Evolutionary conservation across 1,140 invertebrate genomes (phyloP).

Genomic region (Drosophila rhopaloa): DNA sequence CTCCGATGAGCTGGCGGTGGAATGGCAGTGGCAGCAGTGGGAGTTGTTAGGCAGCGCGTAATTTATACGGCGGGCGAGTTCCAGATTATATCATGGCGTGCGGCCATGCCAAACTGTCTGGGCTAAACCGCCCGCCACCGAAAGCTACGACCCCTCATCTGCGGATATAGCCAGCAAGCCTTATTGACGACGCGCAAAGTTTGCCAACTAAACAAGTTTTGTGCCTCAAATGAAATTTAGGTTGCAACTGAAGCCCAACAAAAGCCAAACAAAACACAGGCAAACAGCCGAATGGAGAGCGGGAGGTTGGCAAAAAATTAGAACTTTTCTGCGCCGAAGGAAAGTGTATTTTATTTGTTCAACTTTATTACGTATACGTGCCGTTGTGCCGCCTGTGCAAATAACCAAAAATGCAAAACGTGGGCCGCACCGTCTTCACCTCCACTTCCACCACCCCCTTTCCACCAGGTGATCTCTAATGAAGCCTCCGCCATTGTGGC

Average conservation of each 20-base stretch:
- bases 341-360: slow-evolving; percentile 83
- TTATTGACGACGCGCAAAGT: slow-evolving; percentile 82
- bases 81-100: slow-evolving; percentile 78
- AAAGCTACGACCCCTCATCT: neutral
- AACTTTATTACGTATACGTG: slow-evolving; percentile 83
- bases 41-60: slow-evolving; percentile 56
- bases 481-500: slow-evolving; percentile 58
- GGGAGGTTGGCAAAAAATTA: slow-evolving; percentile 58
- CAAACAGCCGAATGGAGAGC: slow-evolving; percentile 44
- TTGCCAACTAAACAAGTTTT: slow-evolving; percentile 83
- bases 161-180: slow-evolving; percentile 50
- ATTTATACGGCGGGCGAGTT: slow-evolving; percentile 59
- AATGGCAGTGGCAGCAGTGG: neutral
- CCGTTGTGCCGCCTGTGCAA: slow-evolving; percentile 76
- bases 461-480: slow-evolving; percentile 64
- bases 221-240: slow-evolving; percentile 83
- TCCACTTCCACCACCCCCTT: slow-evolving; percentile 1
- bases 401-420: slow-evolving; percentile 82
- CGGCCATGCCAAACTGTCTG: slow-evolving; percentile 67
- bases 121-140: slow-evolving; percentile 22
- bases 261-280: slow-evolving; percentile 73
- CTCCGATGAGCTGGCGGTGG: slow-evolving; percentile 5
- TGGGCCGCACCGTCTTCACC: slow-evolving; percentile 10
- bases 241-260: slow-evolving; percentile 82
- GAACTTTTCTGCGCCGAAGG: slow-evolving; percentile 75